Base-by-base conservation (phyloP, 2,888 invertebrate genomes). In the Cerastoderma edule region DNA sequence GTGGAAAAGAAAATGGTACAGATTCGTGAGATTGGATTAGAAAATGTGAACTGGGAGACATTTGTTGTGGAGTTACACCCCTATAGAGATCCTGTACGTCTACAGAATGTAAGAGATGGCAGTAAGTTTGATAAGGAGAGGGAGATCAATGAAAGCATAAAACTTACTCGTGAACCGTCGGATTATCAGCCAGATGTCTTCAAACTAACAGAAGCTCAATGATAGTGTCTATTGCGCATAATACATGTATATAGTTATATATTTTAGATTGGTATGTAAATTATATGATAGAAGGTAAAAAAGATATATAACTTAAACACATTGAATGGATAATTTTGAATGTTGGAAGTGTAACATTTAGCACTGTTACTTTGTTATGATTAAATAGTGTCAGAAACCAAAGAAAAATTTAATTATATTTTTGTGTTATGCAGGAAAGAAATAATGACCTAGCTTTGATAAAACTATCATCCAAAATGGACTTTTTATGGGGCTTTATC, bases 11-110 rank as follows among this genome's bases (percentile, higher is more conserved):
- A 89, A 79, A 89, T 92, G 86, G 80, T 85, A 28, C 84, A 88
- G 78, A 88, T 92, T 27, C 87, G 88, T 66, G 84, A 87, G 27
- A 81, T 88, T n/a, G 91, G 92, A 24, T 71, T 88, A 22, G 88
- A 89, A 28, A 90, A 91, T 65, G 88, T 92, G 5, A 88, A 91
- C 79, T 92, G 92, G 92, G 91, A 92, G 78, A 88, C 91, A 22
- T 91, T 92, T 82, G 88, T 92, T 6, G 79, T 85, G 32, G 83
- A 88, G 39, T 76, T 92, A 28, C 92, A 92, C 70, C 91, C 92
- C 2, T 89, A 90, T 64, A 71, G 91, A 60, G 87, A 91, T 75
- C 80, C 86, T 4, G 69, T 88, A 0, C 70, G 90, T 5, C 76
- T 87, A 27, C 83, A 84, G 30, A 73, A 87, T 70, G 78, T 90